Conservation (phyloP, 2,797 vertebrate genomes). For the Urosaurus nigricauda region DNA sequence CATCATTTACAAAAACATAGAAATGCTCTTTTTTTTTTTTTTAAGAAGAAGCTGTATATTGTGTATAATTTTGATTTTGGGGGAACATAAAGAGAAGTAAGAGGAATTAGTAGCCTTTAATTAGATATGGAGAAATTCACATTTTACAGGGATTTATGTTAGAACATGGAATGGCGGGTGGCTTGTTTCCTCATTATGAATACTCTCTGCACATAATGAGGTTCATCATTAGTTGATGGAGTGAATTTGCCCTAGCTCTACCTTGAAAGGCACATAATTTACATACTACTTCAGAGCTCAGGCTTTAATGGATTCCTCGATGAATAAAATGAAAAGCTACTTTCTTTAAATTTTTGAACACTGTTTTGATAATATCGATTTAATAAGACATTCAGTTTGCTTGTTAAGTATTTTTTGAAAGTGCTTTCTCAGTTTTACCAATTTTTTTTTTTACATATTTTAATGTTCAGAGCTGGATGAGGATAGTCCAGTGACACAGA, state of each 20-base stretch:
- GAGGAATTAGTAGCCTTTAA: constrained; percentile 98
- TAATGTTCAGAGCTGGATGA: constrained; percentile 46
- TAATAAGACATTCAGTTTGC: constrained; percentile 86
- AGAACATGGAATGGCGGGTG: constrained; percentile 92
- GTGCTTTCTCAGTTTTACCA: constrained; percentile 74
- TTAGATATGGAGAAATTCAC: constrained; percentile 99
- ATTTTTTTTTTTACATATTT: constrained; percentile 65
- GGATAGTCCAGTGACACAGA: constrained; percentile 50
- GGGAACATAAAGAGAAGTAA: constrained; percentile 86
- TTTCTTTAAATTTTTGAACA: constrained; percentile 93
- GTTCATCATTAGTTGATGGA: constrained; percentile 99
- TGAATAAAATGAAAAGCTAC: constrained; percentile 98
- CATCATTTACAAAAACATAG: not conserved
- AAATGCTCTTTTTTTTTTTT: not conserved
- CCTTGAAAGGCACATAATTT: constrained; percentile 99
- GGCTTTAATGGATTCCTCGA: constrained; percentile 97
- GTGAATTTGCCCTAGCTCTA: constrained; percentile 95
- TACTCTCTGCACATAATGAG: constrained; percentile 98
- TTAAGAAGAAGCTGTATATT: constrained; percentile 47
- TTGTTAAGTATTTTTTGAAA: constrained; percentile 84
- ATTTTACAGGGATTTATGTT: constrained; percentile 98
- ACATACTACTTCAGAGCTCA: constrained; percentile 95
- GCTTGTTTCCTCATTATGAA: constrained; percentile 96
- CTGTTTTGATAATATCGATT: constrained; percentile 88
- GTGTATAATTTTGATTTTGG: constrained; percentile 72